phyloP scores from a whole-genome alignment of 1,140 invertebrate species.

The Drosophila nikananu region DNA sequence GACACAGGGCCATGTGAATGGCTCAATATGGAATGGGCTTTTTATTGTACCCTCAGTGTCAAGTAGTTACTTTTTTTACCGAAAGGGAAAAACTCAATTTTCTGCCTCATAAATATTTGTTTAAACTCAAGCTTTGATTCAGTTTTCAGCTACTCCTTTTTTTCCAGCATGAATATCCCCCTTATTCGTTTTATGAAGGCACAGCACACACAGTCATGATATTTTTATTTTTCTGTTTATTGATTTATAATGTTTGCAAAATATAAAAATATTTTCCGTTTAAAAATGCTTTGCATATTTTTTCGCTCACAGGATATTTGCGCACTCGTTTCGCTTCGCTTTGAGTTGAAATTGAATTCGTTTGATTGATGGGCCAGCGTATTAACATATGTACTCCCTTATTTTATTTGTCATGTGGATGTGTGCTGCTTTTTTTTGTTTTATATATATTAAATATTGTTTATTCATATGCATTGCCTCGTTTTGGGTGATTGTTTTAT shows the following conservation, averaged over 20 bases:
- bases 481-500: conserved; percentile 19
- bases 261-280: conserved; percentile 58
- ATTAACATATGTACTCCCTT: conserved; percentile 64
- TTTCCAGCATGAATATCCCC: conserved; percentile 5
- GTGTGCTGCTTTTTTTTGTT: conserved; percentile 28
- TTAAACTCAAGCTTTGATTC: conserved; percentile 74
- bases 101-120: conserved; percentile 81
- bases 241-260: conserved; percentile 79
- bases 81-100: conserved; percentile 70
- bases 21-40: conserved; percentile 79
- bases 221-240: conserved; percentile 56
- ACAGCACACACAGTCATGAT: background rate
- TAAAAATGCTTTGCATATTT: conserved; percentile 73
- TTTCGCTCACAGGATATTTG: conserved; percentile 38
- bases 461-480: conserved; percentile 19
- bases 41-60: conserved; percentile 72
- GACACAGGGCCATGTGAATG: conserved; percentile 52
- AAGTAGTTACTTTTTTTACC: conserved; percentile 54
- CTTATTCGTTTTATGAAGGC: conserved; percentile 4
- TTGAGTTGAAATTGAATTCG: conserved; percentile 66
- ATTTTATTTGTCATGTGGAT: conserved; percentile 30
- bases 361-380: conserved; percentile 66
- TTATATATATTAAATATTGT: conserved; percentile 53
- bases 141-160: conserved; percentile 38
- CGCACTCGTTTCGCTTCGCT: conserved; percentile 23